Evolutionary conservation across 2,113 vertebrate genomes (phyloP).

Genomic region (Spheniscus mendiculus): DNA sequence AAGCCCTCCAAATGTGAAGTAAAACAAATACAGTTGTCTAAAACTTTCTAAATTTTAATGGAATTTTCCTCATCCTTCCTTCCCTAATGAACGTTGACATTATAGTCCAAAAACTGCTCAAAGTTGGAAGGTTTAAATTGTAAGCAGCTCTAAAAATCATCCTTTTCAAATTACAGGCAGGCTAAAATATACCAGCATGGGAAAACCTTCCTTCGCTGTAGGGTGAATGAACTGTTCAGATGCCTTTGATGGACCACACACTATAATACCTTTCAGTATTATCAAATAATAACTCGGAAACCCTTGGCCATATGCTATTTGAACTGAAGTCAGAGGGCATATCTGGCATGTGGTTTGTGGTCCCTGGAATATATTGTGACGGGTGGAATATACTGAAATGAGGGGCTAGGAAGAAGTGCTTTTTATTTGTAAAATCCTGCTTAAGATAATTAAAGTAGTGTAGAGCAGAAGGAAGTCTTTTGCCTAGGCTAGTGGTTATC

Average conservation of each 20-base stretch:
- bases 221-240: neutral
- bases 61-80: neutral
- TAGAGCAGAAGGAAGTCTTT: constrained; percentile 4
- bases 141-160: constrained; percentile 28
- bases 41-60: neutral
- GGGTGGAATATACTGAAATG: neutral
- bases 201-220: neutral
- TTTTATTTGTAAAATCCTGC: constrained; percentile 30
- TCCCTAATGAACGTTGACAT: neutral
- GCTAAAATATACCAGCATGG: neutral
- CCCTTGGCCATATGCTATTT: neutral
- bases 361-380: neutral
- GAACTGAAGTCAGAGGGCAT: constrained; percentile 27
- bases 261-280: constrained; percentile 1
- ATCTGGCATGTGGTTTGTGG: neutral
- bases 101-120: neutral
- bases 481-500: neutral
- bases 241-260: constrained; percentile 51
- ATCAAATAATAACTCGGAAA: constrained; percentile 11
- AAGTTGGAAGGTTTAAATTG: neutral
- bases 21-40: neutral
- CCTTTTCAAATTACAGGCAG: constrained; percentile 7
- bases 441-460: neutral
- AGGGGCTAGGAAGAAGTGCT: neutral
- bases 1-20: neutral